Evolutionary conservation across 64 coral and sea anemone species (phyloP).

Genomic region (Actinia tenebrosa): DNA sequence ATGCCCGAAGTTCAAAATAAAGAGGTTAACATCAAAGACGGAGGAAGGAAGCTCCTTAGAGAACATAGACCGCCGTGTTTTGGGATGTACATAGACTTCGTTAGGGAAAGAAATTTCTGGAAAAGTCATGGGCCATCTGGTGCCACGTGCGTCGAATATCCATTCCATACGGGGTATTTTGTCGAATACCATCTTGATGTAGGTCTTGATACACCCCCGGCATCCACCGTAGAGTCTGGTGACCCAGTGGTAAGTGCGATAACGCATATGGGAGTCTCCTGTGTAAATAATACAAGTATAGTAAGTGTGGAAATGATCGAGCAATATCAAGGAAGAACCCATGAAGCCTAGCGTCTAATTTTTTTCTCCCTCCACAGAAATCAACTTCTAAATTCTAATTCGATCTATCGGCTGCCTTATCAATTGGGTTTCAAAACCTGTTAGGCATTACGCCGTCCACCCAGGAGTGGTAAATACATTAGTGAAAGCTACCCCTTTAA

Average conservation of each 20-base stretch:
- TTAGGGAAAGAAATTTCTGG: constrained; percentile 68
- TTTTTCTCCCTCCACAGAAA: no score
- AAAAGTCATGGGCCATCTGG: constrained; percentile 92
- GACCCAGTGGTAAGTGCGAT: constrained; percentile 95
- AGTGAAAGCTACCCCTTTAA: no score
- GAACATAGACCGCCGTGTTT: constrained; percentile 78
- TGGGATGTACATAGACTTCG: constrained; percentile 82
- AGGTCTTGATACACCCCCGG: constrained; percentile 85
- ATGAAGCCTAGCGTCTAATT: no score
- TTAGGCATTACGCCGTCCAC: no score
- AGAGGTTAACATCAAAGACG: constrained; percentile 76
- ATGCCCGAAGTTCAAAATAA: constrained; percentile 94
- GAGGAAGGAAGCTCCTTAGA: constrained; percentile 72
- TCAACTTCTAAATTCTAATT: no score
- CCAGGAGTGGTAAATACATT: no score
- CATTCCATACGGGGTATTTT: constrained; percentile 98
- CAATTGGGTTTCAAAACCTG: no score
- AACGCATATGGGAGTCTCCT: constrained; percentile 94
- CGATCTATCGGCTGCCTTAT: no score
- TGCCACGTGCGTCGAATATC: constrained; percentile 97
- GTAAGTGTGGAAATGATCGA: not conserved
- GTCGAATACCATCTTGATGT: constrained; percentile 93
- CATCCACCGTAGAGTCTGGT: constrained; percentile 84
- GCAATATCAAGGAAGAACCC: no score
- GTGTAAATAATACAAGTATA: not conserved